These are phyloP conservation scores for Oscheius sp. DNA, from an alignment of 2,888 invertebrate species.

Conservation along the genomic window DNA sequence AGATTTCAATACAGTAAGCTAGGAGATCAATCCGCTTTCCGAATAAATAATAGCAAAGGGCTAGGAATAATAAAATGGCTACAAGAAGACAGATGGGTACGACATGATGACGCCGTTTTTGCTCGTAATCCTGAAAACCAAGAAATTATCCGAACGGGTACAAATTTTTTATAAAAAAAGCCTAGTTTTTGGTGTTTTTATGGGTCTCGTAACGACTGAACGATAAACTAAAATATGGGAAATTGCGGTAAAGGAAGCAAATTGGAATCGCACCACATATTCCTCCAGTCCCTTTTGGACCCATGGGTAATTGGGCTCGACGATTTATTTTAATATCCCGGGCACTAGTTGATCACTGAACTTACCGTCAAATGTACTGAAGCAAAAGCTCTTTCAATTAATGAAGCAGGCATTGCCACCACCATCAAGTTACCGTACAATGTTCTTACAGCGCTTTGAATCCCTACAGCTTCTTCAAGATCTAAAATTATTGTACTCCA, in stretches of 20 bases:
- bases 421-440: not conserved
- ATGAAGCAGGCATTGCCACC: not conserved
- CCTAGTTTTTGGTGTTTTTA: too few relatives aligned
- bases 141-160: too few relatives aligned
- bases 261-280: too few relatives aligned
- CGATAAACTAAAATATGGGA: too few relatives aligned
- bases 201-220: too few relatives aligned
- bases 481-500: not conserved
- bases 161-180: too few relatives aligned
- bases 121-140: constrained; percentile 21
- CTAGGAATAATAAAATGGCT: not conserved
- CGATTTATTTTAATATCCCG: too few relatives aligned
- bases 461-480: not conserved
- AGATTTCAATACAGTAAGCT: not conserved
- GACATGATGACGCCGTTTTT: not conserved
- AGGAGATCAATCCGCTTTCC: not conserved
- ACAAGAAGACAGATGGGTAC: not conserved
- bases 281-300: too few relatives aligned
- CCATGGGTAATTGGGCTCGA: too few relatives aligned
- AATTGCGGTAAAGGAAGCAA: too few relatives aligned
- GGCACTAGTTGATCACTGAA: too few relatives aligned
- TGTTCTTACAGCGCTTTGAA: not conserved
- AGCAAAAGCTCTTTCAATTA: not conserved
- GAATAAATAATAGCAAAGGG: not conserved
- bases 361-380: not conserved